Base-by-base conservation (phyloP, 2,113 vertebrate species). In the Paralichthys olivaceus region DNA sequence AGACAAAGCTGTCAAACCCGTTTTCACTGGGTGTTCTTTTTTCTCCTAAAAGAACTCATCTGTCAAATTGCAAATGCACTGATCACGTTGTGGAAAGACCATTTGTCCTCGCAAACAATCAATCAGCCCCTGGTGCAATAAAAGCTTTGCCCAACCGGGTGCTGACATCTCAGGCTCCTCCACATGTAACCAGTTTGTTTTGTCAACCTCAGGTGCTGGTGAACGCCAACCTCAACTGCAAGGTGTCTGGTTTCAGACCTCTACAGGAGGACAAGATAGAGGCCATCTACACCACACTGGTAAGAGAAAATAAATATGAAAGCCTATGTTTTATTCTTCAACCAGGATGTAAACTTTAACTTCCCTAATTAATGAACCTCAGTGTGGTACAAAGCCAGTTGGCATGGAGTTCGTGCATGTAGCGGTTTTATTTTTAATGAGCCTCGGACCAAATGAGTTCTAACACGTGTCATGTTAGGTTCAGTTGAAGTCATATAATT, bases 271-370 rank as follows among this genome's bases (percentile, higher is more conserved):
- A 98, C 78, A 96, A 97, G 89, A 94, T 97, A 5, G 97, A 98
- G 85, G 95, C 96, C 2, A 95, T 99, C 80, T 99, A 96, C 90
- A 96, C 96, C 84, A 97, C 97, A 12, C 95, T 97, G 95, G 96
- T 98, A 87, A 95, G 96, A 61, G 20, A 34, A 6, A 23, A 5
- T 4, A 22, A 1, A 6, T 1, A 2, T 15, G 23, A 23, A 65
- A 28, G 40, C 5, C 0, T 26, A 1, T 6, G 40, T 8, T 5
- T 22, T 37, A 25, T 20, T 40, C 26, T 37, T 4, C 22, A 37
- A 14, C 15, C 15, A 58, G 72, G 17, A 54, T n/a, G 28, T 29
- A 2, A 9, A 17, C 32, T 34, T 61, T 7, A 19, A 5, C 17
- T 68, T 75, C 22, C 13, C 45, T 25, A 32, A 62, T 68, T 57